Evolutionary conservation across 2,797 vertebrate species (phyloP), one percentile per base, ranked within the genome.

Genomic region (Micrastur ruficollis): DNA sequence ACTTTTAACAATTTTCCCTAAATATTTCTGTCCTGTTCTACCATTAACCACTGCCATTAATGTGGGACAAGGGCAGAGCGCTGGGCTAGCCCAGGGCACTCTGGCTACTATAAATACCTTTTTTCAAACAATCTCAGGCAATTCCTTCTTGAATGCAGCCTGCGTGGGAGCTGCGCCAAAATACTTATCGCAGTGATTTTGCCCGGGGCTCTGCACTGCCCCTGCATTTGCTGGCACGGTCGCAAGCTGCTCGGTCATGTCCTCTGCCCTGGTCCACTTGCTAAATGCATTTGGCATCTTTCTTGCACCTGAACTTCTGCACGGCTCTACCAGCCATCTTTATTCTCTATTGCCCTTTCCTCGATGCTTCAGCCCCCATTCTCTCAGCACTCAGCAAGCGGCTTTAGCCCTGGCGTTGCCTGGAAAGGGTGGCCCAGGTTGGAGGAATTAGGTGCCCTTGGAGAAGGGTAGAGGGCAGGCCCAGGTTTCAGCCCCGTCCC

Each of bases 321-420:
- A 0, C 25, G 47, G 21, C 7, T 85, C 32, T 49, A 2, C 26
- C 0, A 0, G 27, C 3, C 21, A 3, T 68, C 81, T 90, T 61
- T 23, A 36, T 14, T 40, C 34, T 26, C 21, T 38, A 0, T 23
- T 46, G 25, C 19, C 74, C 46, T 86, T 81, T 59, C 14, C 38
- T 66, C 0, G 0, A 6, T 26, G 46, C 20, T 36, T 89, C 31
- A 71, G 14, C 17, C 47, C 47, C 27, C 1, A 0, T 38, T 83
- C 55, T 59, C 32, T 34, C 46, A 29, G 58, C 3, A 6, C 8
- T 52, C 11, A 32, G n/a, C 25, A 29, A 47, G 47, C 27, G 49
- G 47, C 26, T 68, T 44, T 12, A 36, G 38, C 17, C 26, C 62
- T 72, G 44, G n/a, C 50, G 6, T 10, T 34, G 22, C 7, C 0